Base-by-base conservation (phyloP, 2,888 invertebrate species). In the Nysson spinosus region DNA sequence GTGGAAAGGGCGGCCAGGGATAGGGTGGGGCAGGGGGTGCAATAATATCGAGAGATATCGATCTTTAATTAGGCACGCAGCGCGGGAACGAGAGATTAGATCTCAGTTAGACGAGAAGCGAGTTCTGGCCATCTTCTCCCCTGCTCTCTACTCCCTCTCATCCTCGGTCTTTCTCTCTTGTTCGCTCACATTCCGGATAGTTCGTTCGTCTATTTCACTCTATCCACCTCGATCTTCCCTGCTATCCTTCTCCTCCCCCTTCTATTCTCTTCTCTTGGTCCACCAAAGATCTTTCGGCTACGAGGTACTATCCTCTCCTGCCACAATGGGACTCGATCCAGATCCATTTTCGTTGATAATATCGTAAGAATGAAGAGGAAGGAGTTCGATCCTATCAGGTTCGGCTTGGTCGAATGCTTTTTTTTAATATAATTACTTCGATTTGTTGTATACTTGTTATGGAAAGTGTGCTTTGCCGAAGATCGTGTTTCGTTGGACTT, bases 31-130 rank as follows among this genome's bases (percentile, higher is more conserved):
- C 55, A 54, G 78, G 79, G 79, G 80, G 80, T 81, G 86, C 87
- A 87, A 86, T 87, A 87, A 87, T 87, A 87, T 86, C 84, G 85
- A 65, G 72, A 85, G 87, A 87, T 87, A 87, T 87, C 80, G 86
- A 87, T 87, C 87, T 87, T 87, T 87, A 87, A 87, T 87, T 87
- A 87, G 87, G 84, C 85, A 85, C 86, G 85, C 86, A 85, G 84
- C 83, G 83, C 84, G 82, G 84, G 84, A 83, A 83, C 80, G 79
- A 65, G 50, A 81, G 85, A 85, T 85, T 85, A 84, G 82, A 85
- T 85, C 84, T 72, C 39, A 67, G 78, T 83, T 83, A 84, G 83
- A 82, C 81, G 80, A 78, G 78, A 77, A 63, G 69, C 71, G 72
- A 75, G 77, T 71, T 74, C 73, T 70, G 74, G 72, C 68, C 68